Base-by-base conservation (phyloP, 2,797 vertebrate species). In the Arnoldichthys spilopterus region DNA sequence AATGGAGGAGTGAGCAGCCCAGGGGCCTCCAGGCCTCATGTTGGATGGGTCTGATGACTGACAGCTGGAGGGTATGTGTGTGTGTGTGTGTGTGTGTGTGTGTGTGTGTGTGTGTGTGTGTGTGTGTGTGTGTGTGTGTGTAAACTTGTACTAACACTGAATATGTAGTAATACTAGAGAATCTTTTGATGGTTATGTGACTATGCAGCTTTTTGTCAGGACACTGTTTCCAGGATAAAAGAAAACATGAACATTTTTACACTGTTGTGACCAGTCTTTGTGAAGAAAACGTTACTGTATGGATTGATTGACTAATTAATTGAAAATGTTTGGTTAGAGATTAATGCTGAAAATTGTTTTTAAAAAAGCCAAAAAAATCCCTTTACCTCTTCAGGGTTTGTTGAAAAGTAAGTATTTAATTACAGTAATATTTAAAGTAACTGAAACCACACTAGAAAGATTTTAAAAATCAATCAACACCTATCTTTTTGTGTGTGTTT, bases 41-140 rank as follows among this genome's bases (percentile, higher is more conserved):
- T 75, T 67, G 59, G 66, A 80, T 80, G 28, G 61, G 43, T 32
- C 26, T 37, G 75, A 70, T 80, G 78, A 86, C 26, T 72, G 82
- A 86, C 56, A 47, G 58, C 54, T 76, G 53, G 53, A 80, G 61
- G 77, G 43, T 47, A 13, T 47, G 11, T 47, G 43, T 47, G 8
- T 45, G 34, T 37, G 61, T 37, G 8, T 69, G 68, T 61, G 63
- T 61, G 47, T n/a, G 66, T 45, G 73, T 47, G 56, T 53, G 45
- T 40, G 68, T 63, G 45, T 37, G 8, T 37, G 34, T 37, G 34
- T 3, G 34, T 37, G 34, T 3, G 68, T 74, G 77, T 72, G 62
- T 74, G 51, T 69, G 68, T 59, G 63, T 53, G 47, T 28, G 66
- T 47, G 74, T 49, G 58, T 53, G 30, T 53, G 68, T 63, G 47